Evolutionary conservation across 2,888 invertebrate genomes (phyloP), one percentile per base, ranked within the genome.

Genomic region (Leistus spinibarbis): DNA sequence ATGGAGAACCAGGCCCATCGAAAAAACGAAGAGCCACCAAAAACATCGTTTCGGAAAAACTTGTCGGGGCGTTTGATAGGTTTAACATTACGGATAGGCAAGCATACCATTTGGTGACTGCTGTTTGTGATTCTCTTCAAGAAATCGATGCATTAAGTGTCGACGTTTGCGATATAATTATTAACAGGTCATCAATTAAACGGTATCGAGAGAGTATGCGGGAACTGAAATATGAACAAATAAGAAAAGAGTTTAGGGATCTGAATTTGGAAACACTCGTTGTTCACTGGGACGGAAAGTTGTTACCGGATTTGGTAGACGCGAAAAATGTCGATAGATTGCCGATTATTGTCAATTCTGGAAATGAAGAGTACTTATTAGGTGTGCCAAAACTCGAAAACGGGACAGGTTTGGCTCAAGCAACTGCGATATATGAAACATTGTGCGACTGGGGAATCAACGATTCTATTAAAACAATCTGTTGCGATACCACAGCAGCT

Each of bases 401-500:
- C 17, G 16, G 60, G 10, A 13, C 9, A 57, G 60, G 60, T 57
- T 7, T 57, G 16, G 10, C 60, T 16, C 60, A 57, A 57, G 60
- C 60, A 9, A 57, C 9, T 57, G 10, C 60, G 16, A 16, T 57
- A 7, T 16, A 57, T 57, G 60, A 57, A 57, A 16, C 16, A 13
- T 16, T 57, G 60, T 13, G 60, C 9, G 60, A 57, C 60, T 57
- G 60, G 76, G 74, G 73, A 2, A 60, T 77, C 16, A 24, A 27
- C 16, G 75, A 78, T 16, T 66, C 70, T 0, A 67, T 78, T 22
- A 63, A 77, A 71, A 76, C 76, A 16, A 13, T 78, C 4, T 78
- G 77, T 76, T 78, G 77, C 22, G 77, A 77, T 57, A 78, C 76
- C 3, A 77, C 77, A 9, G 63, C 63, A 54, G 69, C 69, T 40